These are phyloP conservation scores for Drosophila athabasca DNA, from an alignment of 1,140 invertebrate genomes.

Conservation along the genomic window DNA sequence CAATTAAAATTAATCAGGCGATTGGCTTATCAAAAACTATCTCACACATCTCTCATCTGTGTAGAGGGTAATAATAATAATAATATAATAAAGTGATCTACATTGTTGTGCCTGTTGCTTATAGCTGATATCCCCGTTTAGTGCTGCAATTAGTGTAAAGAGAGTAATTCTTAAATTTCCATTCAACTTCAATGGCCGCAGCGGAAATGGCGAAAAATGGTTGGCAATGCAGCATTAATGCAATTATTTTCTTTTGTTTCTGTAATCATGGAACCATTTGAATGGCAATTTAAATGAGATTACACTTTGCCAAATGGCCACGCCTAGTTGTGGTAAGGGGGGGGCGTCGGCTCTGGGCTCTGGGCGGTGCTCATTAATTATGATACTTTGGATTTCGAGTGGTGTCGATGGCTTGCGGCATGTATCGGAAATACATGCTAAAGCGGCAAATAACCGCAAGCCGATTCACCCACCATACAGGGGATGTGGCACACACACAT, in stretches of 20 bases:
- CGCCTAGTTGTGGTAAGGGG: conserved; percentile 12
- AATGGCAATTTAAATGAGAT: conserved; percentile 64
- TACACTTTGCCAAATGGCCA: conserved; percentile 34
- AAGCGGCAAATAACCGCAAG: conserved; percentile 57
- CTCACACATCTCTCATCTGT: no score
- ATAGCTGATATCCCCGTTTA: background rate
- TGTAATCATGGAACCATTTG: conserved; percentile 25
- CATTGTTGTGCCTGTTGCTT: background rate
- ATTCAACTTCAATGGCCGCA: conserved; percentile 20
- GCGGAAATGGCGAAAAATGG: conserved; percentile 44
- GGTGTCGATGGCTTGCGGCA: conserved; percentile 40
- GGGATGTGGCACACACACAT: background rate
- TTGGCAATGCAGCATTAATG: conserved; percentile 44
- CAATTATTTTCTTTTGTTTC: conserved; percentile 50
- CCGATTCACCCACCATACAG: conserved; percentile 12
- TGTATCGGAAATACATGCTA: conserved; percentile 67
- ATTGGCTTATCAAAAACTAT: conserved; percentile 11
- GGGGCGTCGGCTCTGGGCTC: no score
- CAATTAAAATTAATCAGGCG: conserved; percentile 15
- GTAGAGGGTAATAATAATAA: background rate
- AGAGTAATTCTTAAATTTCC: background rate
- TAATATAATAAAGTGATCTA: background rate
- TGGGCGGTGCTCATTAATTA: conserved; percentile 65
- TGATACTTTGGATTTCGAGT: conserved; percentile 61
- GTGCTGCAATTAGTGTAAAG: background rate